Base-by-base conservation (phyloP, 1,140 invertebrate genomes). In the Meloidogyne chitwoodi region DNA sequence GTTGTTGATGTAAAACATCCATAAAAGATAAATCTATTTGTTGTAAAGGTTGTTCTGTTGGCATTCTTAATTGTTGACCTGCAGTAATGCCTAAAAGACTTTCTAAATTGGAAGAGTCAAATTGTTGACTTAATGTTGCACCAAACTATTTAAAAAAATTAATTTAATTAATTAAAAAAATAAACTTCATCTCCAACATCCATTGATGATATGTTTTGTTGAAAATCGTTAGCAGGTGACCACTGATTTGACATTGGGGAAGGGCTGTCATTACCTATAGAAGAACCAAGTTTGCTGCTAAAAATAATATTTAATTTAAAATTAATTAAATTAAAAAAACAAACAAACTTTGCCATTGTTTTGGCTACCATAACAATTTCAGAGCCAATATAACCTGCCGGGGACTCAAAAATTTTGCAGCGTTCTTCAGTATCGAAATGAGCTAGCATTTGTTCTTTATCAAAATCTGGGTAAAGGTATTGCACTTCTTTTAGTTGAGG, bases 301-400 rank as follows among this genome's bases (percentile, higher is more conserved):
- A 61, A 31, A n/a, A n/a, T 48, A 19, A 19, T 0, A 0, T 48
- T 16, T 1, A 8, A 8, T 2, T n/a, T 56, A n/a, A n/a, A n/a
- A n/a, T n/a, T n/a, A 56, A n/a, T 56, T 56, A 38, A 24, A 27
- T 68, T 14, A 27, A 63, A 31, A 1, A 48, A 24, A 1, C 31
- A n/a, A 29, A 85, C 80, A 76, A 74, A 69, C 68, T 29, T 34
- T 31, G 38, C 41, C 44, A 64, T 31, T 26, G 85, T 86, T 68
- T 86, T 86, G 8, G 85, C 85, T 41, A 86, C 85, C 85, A 86
- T 86, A 11, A 86, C 86, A 76, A 86, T 87, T 70, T 86, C 85
- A 34, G 84, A 87, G 56, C 82, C 81, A 56, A 86, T 86, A 56
- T 86, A 86, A 14, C 85, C 79, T 14, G 82, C 87, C 0, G 84